Evolutionary conservation across 2,888 invertebrate species (phyloP).

Genomic region (Lasioglossum pauxillum): DNA sequence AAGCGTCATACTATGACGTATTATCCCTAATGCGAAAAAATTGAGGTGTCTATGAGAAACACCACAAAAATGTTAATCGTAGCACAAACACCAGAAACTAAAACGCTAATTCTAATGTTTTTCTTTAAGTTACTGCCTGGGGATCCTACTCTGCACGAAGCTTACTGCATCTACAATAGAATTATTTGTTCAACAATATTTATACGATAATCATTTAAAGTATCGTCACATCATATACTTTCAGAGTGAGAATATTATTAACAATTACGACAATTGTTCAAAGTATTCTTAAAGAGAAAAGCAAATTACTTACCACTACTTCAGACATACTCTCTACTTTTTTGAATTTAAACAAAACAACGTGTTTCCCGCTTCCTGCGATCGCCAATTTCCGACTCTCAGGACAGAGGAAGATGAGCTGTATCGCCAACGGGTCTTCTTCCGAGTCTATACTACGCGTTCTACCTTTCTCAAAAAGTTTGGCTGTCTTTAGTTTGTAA

Average conservation of each 20-base stretch:
- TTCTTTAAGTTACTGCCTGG: neutral
- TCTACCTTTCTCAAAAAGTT: constrained; percentile 92
- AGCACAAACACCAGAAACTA: neutral
- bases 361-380: constrained; percentile 96
- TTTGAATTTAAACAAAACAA: constrained; percentile 97
- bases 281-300: neutral
- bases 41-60: neutral
- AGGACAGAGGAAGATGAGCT: constrained; percentile 95
- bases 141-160: neutral
- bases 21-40: neutral
- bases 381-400: constrained; percentile 96
- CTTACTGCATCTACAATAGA: constrained; percentile 17
- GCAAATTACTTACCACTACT: constrained; percentile 87
- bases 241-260: neutral
- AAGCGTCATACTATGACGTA: neutral
- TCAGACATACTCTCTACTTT: constrained; percentile 95
- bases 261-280: neutral
- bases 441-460: constrained; percentile 88
- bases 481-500: constrained; percentile 98
- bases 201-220: neutral
- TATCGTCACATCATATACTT: neutral
- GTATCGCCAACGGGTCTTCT: constrained; percentile 96
- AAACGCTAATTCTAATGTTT: neutral
- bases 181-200: constrained; percentile 3
- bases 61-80: neutral